These are phyloP conservation scores for Brachyhypopomus occidentalis DNA, from an alignment of 2,113 vertebrate genomes.

Conservation along the genomic window DNA sequence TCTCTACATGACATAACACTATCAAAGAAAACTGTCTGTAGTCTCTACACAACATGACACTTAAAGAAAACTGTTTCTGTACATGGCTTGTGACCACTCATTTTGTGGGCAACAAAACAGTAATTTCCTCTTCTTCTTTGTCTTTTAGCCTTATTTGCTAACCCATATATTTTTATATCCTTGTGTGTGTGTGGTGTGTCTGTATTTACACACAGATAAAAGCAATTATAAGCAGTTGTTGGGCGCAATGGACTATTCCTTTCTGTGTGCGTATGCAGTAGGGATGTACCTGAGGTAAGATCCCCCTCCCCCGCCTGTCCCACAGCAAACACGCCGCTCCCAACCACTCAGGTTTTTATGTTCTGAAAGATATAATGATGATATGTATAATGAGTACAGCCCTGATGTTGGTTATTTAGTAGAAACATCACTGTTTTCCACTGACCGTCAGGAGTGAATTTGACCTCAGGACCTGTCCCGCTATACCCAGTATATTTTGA, in stretches of 20 bases:
- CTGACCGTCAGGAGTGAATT: neutral
- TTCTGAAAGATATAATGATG: neutral
- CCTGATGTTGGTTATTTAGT: neutral
- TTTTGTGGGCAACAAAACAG: too few species aligned
- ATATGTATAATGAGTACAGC: neutral
- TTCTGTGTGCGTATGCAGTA: constrained; percentile 90
- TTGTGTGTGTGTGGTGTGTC: neutral
- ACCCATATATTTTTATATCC: too few species aligned
- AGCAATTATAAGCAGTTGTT: constrained; percentile 90
- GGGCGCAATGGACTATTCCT: constrained; percentile 91
- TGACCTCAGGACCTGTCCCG: neutral
- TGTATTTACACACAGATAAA: constrained; percentile 74
- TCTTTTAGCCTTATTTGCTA: too few species aligned
- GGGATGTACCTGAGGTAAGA: constrained; percentile 95
- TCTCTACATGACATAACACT: neutral
- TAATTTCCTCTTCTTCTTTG: too few species aligned
- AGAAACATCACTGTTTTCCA: neutral
- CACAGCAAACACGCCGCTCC: neutral
- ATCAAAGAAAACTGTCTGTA: neutral
- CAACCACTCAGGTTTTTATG: neutral
- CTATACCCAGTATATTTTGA: neutral
- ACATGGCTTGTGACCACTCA: too few species aligned
- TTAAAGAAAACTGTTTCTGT: too few species aligned
- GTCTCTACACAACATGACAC: too few species aligned
- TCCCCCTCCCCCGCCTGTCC: neutral